phyloP scores from a whole-genome alignment of 2,113 vertebrate species.

The Callipepla squamata region DNA sequence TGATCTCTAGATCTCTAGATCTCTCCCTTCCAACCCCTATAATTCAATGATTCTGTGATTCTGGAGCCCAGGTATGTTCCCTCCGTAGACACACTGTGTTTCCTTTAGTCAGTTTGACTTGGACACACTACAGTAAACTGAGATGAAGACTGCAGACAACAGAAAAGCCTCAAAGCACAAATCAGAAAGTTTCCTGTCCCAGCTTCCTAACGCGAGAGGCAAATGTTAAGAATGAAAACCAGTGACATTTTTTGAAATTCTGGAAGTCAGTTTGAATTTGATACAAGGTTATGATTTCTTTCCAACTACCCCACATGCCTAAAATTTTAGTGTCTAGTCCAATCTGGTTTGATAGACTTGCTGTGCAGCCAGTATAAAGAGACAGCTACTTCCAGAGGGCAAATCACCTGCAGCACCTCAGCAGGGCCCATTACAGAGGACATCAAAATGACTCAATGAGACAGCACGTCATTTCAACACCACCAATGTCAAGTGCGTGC shows the following conservation, averaged over 20 bases:
- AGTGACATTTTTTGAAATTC: not conserved
- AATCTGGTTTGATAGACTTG: rapidly evolving
- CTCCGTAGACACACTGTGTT: not conserved
- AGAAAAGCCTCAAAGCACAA: not conserved
- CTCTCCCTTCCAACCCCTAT: too few relatives aligned
- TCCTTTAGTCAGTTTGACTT: not conserved
- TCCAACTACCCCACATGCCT: not conserved
- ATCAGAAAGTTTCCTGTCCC: not conserved
- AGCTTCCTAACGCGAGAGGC: not conserved
- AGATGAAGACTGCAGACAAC: not conserved
- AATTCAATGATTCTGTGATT: too few relatives aligned
- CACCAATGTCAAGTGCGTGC: rapidly evolving
- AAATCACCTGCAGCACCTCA: not conserved
- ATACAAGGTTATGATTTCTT: not conserved
- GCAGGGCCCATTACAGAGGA: not conserved
- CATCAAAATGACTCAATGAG: not conserved
- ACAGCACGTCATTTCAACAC: not conserved
- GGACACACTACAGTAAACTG: not conserved
- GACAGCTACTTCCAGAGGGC: not conserved
- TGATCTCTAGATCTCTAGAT: too few relatives aligned
- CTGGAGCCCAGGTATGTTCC: not conserved
- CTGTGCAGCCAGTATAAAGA: not conserved
- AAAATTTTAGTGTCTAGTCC: not conserved
- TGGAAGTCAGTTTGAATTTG: not conserved
- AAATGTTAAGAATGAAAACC: not conserved